A percentile compares a stretch with the other conserved stretches of the same genome.
Conservation (phyloP, 2,888 invertebrate genomes). For the Arenicola marina region DNA sequence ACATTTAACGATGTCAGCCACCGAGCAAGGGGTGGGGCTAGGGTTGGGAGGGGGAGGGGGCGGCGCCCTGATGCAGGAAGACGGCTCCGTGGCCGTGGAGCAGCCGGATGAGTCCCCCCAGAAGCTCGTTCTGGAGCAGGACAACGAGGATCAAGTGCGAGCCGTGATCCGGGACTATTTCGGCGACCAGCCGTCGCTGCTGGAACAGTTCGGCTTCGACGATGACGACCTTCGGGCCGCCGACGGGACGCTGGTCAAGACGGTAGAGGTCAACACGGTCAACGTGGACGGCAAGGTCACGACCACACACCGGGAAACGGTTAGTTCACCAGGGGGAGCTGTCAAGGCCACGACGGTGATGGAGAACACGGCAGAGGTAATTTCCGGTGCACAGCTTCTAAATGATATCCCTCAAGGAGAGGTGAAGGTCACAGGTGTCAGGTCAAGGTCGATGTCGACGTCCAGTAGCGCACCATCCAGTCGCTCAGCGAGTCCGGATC, state of each 20-base stretch:
- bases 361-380: not conserved
- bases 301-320: too few relatives aligned
- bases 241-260: not conserved
- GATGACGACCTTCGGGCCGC: not conserved
- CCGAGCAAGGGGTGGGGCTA: too few relatives aligned
- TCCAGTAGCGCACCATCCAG: not conserved
- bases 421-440: not conserved
- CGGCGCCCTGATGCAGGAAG: too few relatives aligned
- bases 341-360: not conserved
- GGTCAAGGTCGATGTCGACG: not conserved
- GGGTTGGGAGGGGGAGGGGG: too few relatives aligned
- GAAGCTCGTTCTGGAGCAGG: not conserved
- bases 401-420: too few relatives aligned
- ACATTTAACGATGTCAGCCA: too few relatives aligned
- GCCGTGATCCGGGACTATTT: slow-evolving; percentile 11
- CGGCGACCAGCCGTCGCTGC: not conserved
- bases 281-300: not conserved
- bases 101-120: too few relatives aligned
- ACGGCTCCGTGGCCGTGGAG: too few relatives aligned
- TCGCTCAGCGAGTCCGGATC: not conserved
- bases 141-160: not conserved
- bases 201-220: slow-evolving; percentile 9
- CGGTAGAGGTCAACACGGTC: not conserved
- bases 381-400: not conserved
- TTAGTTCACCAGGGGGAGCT: too few relatives aligned